Evolutionary conservation across 2,888 invertebrate species (phyloP).

Genomic region (Germaria angustata): DNA sequence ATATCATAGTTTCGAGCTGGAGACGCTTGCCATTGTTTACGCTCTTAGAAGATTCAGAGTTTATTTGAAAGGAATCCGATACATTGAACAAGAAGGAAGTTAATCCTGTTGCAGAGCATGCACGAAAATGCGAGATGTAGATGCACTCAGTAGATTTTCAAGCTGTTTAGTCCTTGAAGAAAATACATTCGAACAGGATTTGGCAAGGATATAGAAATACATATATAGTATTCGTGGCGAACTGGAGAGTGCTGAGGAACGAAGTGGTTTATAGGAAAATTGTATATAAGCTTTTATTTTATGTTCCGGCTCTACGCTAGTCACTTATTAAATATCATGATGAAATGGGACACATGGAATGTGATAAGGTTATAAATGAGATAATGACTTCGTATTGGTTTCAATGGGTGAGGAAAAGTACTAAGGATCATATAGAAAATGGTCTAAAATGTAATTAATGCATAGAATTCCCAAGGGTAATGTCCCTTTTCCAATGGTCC

Average conservation of each 20-base stretch:
- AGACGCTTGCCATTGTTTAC: too few relatives aligned
- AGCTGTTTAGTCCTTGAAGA: too few relatives aligned
- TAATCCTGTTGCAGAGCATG: not conserved
- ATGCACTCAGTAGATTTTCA: not conserved
- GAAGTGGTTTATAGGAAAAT: conserved; percentile 6
- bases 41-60: too few relatives aligned
- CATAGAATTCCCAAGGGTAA: conserved; percentile 25
- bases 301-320: not conserved
- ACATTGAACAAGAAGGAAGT: not conserved
- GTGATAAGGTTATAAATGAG: conserved; percentile 4
- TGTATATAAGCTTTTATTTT: not conserved
- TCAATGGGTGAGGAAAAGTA: not conserved
- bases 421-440: conserved; percentile 1
- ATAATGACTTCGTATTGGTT: conserved; percentile 8
- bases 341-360: conserved; percentile 21
- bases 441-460: conserved; percentile 30
- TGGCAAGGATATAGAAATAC: too few relatives aligned
- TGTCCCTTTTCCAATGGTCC: too few relatives aligned
- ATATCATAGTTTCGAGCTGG: too few relatives aligned
- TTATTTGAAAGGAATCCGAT: conserved; percentile 31
- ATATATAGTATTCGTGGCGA: not conserved
- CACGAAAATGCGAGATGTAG: not conserved
- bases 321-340: conserved; percentile 10
- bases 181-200: too few relatives aligned
- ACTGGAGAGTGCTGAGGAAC: not conserved